Base-by-base conservation (phyloP, 2,888 invertebrate genomes). In the Nowickia ferox region DNA sequence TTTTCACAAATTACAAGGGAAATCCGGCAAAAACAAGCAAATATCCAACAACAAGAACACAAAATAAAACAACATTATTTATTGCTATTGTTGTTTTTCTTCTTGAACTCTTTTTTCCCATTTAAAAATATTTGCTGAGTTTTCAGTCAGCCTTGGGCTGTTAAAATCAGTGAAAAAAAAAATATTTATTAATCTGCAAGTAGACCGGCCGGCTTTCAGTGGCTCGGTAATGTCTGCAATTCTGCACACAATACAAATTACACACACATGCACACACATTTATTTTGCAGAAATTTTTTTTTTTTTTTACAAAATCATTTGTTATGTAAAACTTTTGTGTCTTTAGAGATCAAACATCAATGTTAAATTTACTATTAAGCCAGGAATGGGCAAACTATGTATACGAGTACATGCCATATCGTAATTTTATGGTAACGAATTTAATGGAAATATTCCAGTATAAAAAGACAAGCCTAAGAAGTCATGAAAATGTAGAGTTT, bases 171-270 rank as follows among this genome's bases (percentile, higher is more conserved):
- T 38, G 46, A 10, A 42, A 53, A 53, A 68, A 42, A 61, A 44
- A 30, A n/a, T 38, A 44, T 65, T 63, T 51, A 82, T 63, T 51
- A 82, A 65, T 63, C 78, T 82, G 85, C 72, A 78, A 77, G 17
- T 66, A 74, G 55, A 72, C 77, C 82, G 75, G 66, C 79, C 83
- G 83, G 86, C 76, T 68, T 83, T 83, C 72, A 83, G 74, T 86
- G 86, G 71, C 83, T 86, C 83, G 76, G 86, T 79, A 86, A 83
- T 83, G 86, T 86, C 86, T 86, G 86, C 86, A 86, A 83, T 86
- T 86, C 86, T 86, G 86, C 83, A 86, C 66, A 86, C 11, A 51
- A 53, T 57, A 51, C 22, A 76, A 53, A 53, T 15, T 40, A 69
- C 61, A 61, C 53, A 59, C 44, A 61, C 9, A 65, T 9, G n/a